These are phyloP conservation scores for Aphrophora alni DNA, from an alignment of 2,888 invertebrate species.

Conservation along the genomic window DNA sequence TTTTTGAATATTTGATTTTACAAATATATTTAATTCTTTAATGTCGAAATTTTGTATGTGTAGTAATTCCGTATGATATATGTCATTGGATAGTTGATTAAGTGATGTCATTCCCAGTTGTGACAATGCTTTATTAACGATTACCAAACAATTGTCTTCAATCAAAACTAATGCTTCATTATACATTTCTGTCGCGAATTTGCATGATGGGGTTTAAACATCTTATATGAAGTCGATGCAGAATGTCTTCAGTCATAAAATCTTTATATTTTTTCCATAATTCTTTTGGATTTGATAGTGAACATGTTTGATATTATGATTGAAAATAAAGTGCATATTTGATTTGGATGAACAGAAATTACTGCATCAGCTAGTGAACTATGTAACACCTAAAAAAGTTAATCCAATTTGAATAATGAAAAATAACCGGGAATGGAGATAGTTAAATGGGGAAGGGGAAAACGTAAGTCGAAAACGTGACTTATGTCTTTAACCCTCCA, in stretches of 20 bases:
- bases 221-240: not conserved
- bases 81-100: slow-evolving; percentile 52
- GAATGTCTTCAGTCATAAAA: too few species aligned
- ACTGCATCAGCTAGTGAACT: too few species aligned
- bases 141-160: slow-evolving; percentile 50
- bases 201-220: not conserved
- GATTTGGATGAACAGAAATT: too few species aligned
- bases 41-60: slow-evolving; percentile 46
- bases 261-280: too few species aligned
- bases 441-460: too few species aligned
- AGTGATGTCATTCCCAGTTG: slow-evolving; percentile 52
- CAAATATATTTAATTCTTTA: slow-evolving; percentile 42
- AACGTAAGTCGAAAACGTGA: too few species aligned
- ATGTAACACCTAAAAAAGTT: too few species aligned
- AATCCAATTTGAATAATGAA: too few species aligned
- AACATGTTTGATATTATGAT: too few species aligned
- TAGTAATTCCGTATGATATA: slow-evolving; percentile 43
- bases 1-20: slow-evolving; percentile 44
- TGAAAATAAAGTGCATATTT: slow-evolving; percentile 14
- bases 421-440: too few species aligned
- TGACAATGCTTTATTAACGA: slow-evolving; percentile 46
- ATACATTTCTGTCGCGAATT: slow-evolving; percentile 49
- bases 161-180: slow-evolving; percentile 53
- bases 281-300: too few species aligned
- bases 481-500: too few species aligned